Evolutionary conservation across 2,797 vertebrate species (phyloP), one percentile per base, ranked within the genome.

Genomic region (Centroberyx gerrardi): DNA sequence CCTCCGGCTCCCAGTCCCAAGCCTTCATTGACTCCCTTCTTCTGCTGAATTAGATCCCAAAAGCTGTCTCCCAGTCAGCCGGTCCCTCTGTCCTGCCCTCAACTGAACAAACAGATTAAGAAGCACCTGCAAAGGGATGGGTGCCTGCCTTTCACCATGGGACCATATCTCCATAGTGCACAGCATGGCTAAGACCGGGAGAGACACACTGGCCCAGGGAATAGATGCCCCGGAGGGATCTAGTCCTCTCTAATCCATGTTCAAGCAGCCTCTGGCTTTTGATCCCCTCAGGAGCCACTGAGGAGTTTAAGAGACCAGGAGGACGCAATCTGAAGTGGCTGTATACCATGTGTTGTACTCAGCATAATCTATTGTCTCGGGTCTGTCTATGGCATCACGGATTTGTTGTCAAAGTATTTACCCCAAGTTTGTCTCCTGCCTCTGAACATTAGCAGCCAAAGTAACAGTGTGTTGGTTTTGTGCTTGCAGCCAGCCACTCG

Each of bases 401-500:
- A 56, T 85, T 74, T 72, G 66, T 29, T 33, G 9, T 36, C 28
- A 48, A 17, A 9, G 14, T 15, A 58, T 66, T 58, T 17, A 59
- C 63, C 42, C 17, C 28, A 44, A 51, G 18, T 22, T 68, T 82
- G 29, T 53, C 51, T 73, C 13, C n/a, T 2, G 29, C 61, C 54
- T 72, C 56, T 33, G 56, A 74, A 74, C 48, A 67, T 29, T 7
- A n/a, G 6, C 5, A n/a, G 14, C 31, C 56, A 7, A 70, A 71
- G 40, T 82, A 66, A 85, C 53, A 8, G 9, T 36, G 38, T 66
- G 44, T 68, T 36, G 83, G 31, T 58, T 86, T 79, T 82, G 29
- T 62, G 4, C 48, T 89, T 76, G n/a, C 91, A 93, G 98, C 97
- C 40, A 97, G 97, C 67, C 98, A 98, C 67, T 99, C 98, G 0